Conservation (phyloP, 2,113 vertebrate species). For the Laterallus jamaicensis region DNA sequence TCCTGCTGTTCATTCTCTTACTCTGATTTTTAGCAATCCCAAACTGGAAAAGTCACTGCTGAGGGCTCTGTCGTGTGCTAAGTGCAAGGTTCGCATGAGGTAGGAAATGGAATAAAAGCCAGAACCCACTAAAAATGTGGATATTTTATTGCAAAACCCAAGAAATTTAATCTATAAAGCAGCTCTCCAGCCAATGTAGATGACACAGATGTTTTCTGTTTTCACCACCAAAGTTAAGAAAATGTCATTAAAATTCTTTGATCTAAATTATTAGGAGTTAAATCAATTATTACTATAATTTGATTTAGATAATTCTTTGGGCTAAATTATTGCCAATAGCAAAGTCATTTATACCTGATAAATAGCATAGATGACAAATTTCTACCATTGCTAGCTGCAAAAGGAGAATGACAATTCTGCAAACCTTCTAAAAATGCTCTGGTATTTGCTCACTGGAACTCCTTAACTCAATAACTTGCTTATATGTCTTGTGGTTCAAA, state of each 20-base stretch:
- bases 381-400: background rate
- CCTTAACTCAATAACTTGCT: background rate
- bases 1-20: background rate
- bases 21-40: constrained; percentile 26
- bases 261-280: background rate
- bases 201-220: background rate
- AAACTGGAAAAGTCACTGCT: background rate
- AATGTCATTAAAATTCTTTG: background rate
- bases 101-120: background rate
- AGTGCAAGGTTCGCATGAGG: background rate
- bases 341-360: background rate
- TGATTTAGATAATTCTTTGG: background rate
- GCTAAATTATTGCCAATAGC: background rate
- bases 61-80: background rate
- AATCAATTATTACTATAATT: background rate
- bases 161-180: background rate
- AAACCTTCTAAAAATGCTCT: background rate
- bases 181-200: background rate
- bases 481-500: background rate
- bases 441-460: background rate
- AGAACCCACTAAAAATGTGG: background rate
- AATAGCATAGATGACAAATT: background rate
- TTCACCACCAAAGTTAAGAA: background rate
- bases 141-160: background rate
- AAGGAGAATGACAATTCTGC: background rate